Evolutionary conservation across 2,888 invertebrate genomes (phyloP).

Genomic region (Bruchidius siliquastri): DNA sequence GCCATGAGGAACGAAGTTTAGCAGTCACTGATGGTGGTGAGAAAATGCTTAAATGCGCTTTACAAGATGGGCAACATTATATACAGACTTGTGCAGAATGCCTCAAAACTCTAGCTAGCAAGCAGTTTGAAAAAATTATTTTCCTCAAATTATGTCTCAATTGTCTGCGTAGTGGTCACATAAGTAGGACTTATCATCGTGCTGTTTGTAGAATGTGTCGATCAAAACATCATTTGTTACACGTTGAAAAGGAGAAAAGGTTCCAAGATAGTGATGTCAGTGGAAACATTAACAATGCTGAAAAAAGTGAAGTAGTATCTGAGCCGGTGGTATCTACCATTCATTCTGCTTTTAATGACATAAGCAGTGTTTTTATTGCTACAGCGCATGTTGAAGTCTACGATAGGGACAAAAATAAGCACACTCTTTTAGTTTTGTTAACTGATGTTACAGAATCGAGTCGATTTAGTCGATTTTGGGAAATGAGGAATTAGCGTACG

Average conservation of each 20-base stretch:
- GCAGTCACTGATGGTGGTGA: slow-evolving; percentile 4
- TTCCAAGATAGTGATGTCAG: not conserved
- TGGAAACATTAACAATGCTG: not conserved
- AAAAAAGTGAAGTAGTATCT: not conserved
- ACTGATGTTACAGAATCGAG: slow-evolving; percentile 2
- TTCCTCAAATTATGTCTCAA: no score
- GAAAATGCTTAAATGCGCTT: not conserved
- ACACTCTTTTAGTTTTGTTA: slow-evolving; percentile 1
- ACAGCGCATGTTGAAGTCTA: slow-evolving; percentile 4
- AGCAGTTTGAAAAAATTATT: no score
- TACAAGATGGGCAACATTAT: no score
- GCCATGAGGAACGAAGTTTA: slow-evolving; percentile 1
- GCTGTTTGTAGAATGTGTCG: slow-evolving; percentile 2
- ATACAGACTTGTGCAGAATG: no score
- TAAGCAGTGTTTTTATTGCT: slow-evolving; percentile 1
- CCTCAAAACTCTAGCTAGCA: no score
- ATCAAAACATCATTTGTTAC: no score
- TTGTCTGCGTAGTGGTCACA: not conserved
- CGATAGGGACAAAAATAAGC: slow-evolving; percentile 5
- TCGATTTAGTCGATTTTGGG: slow-evolving; percentile 6
- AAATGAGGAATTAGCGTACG: slow-evolving; percentile 2
- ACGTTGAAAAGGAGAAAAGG: no score
- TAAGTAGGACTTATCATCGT: slow-evolving; percentile 5
- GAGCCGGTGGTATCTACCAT: not conserved
- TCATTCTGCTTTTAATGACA: slow-evolving; percentile 3